These are phyloP conservation scores for Gallinago undulata DNA, from an alignment of 2,113 vertebrate genomes.

Conservation along the genomic window DNA sequence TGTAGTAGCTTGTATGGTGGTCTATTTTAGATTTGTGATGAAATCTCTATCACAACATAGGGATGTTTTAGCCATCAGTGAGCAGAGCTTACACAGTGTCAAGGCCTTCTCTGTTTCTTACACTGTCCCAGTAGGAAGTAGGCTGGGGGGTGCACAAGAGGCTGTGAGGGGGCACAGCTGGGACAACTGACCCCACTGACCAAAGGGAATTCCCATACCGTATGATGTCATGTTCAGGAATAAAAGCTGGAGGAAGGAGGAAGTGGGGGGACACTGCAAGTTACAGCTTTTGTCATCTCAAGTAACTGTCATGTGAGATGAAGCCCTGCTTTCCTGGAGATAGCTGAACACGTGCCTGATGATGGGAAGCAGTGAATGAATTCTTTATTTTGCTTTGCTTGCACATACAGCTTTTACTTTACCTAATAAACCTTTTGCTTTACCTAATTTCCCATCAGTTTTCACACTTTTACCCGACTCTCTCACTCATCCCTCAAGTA, in stretches of 20 bases:
- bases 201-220: not conserved
- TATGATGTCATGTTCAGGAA: not conserved
- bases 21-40: not conserved
- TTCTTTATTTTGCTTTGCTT: not conserved
- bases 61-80: not conserved
- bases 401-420: accelerated
- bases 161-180: accelerated
- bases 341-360: not conserved
- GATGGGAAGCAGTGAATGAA: not conserved
- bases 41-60: not conserved
- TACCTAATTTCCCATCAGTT: not conserved
- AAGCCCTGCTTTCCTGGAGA: not conserved
- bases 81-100: not conserved
- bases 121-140: accelerated
- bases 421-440: not conserved
- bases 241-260: accelerated
- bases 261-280: accelerated
- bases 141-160: not conserved
- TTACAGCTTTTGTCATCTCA: not conserved
- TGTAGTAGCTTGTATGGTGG: not conserved
- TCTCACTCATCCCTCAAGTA: accelerated
- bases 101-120: not conserved
- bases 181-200: not conserved
- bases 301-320: accelerated
- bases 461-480: not conserved